A percentile compares a stretch with the other conserved stretches of the same genome.
Evolutionary conservation across 2,797 vertebrate genomes (phyloP).

Genomic region (Margarornis squamiger): DNA sequence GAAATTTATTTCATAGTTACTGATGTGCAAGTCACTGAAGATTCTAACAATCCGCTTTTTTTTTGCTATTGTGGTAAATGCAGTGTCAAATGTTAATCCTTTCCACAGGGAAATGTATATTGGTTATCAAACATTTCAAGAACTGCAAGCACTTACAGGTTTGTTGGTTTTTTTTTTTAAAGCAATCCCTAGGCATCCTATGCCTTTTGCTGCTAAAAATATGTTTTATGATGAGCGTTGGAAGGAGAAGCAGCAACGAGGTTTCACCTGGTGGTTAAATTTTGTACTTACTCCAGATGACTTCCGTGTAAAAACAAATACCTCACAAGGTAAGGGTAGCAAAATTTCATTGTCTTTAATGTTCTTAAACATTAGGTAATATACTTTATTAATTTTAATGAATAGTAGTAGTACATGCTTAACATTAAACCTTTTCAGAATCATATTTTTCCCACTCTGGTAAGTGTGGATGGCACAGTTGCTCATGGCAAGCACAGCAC

Average conservation of each 20-base stretch:
- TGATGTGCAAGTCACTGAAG: neutral
- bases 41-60: neutral
- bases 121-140: neutral
- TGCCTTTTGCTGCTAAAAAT: slow-evolving; percentile 95
- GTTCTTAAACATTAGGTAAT: neutral
- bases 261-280: slow-evolving; percentile 97
- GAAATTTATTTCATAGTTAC: neutral
- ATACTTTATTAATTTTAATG: neutral
- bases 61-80: neutral
- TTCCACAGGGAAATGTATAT: neutral
- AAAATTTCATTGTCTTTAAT: neutral
- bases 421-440: neutral
- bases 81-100: neutral
- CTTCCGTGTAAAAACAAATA: slow-evolving; percentile 86
- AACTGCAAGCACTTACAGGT: neutral
- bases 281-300: slow-evolving; percentile 95
- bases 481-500: neutral
- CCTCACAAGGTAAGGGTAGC: slow-evolving; percentile 81
- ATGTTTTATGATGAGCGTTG: slow-evolving; percentile 97
- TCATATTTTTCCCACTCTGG: neutral
- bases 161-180: neutral
- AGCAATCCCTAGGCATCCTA: slow-evolving; percentile 92
- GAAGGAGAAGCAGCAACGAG: slow-evolving; percentile 94
- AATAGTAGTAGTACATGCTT: neutral
- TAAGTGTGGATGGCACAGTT: neutral